Base-by-base conservation (phyloP, 1,140 invertebrate species). In the Diabrotica undecimpunctata region DNA sequence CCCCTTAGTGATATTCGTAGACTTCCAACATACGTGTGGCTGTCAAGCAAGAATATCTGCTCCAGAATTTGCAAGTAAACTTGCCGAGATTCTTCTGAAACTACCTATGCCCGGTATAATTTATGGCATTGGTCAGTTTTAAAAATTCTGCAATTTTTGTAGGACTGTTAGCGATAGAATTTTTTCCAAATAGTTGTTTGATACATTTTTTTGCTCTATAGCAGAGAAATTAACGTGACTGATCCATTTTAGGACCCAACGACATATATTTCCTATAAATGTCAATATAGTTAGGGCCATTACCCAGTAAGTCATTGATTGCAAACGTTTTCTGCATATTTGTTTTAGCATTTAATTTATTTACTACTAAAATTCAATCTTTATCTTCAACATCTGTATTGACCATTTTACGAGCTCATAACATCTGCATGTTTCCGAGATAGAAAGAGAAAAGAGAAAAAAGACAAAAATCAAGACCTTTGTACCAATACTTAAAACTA, bases 91-190 rank as follows among this genome's bases (percentile, higher is more conserved):
- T 46, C 39, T 46, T 46, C 39, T 46, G 7, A 46, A 46, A 10
- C n/a, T n/a, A n/a, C n/a, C 39, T 46, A 46, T 46, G 39, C 39
- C 39, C 39, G 39, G 39, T 46, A 46, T 46, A 46, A 46, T 46
- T 46, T 7, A 46, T 46, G 39, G 39, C 39, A 46, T 46, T 46
- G 11, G 39, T 46, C 39, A 46, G 39, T 46, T 46, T 46, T 46
- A 46, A 46, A 46, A 46, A 46, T 46, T 46, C 1, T 46, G 39
- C 39, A 46, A 46, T 46, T 7, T 46, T 46, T 46, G 7, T 46
- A 46, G 39, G 39, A 46, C 7, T 46, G 7, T 46, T 46, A 1
- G 39, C 39, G 11, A 46, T 46, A 46, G 1, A 8, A 46, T 46
- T 46, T 46, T 46, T 46, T 46, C 39, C 39, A 46, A 46, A 7